Base-by-base conservation (phyloP, 2,797 vertebrate species). In the Tangara arthus region DNA sequence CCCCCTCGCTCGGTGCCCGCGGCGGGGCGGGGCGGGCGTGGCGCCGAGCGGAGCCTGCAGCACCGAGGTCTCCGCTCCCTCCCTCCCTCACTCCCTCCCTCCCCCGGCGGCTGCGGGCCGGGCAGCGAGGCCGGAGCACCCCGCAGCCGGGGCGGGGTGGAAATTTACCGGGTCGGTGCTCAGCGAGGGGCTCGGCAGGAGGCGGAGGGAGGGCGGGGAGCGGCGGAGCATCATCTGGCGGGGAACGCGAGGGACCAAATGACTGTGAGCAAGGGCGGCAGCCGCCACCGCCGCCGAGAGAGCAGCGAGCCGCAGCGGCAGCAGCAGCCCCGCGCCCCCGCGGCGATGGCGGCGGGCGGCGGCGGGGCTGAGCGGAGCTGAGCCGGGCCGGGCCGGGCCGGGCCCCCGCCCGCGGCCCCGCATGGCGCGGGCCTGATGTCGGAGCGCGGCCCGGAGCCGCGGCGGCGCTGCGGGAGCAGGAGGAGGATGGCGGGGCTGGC, bases 401-500 rank as follows among this genome's bases (percentile, higher is more conserved):
- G 6, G 61, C 42, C 56, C 61, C 60, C 66, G 59, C 59, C 72
- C 37, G 57, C 57, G 41, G 70, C 73, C 47, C 75, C 64, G 59
- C 65, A 68, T 72, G 87, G 89, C 50, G 73, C 30, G 59, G 80
- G 72, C 65, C 78, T 70, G 73, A 84, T 84, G 95, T 73, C 53
- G 35, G 80, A 63, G 73, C 79, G 70, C 59, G 65, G 76, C 57
- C 53, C 75, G 82, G 86, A 46, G 49, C 42, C 95, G 78, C 82
- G 91, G 87, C 63, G 63, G 96, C 95, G 95, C 94, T 96, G 95
- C 95, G 87, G 82, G 63, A 73, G 80, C 39, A 30, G 86, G 28
- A 73, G 30, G 89, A 93, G 96, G 95, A 97, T 97, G 97, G 96
- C 95, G 35, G 69, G 95, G 64, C 79, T 98, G 98, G 93, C 95